A percentile compares a stretch with the other conserved stretches of the same genome.
These are phyloP conservation scores for Hycleus phaleratus DNA, from an alignment of 1,140 invertebrate genomes.

Conservation along the genomic window DNA sequence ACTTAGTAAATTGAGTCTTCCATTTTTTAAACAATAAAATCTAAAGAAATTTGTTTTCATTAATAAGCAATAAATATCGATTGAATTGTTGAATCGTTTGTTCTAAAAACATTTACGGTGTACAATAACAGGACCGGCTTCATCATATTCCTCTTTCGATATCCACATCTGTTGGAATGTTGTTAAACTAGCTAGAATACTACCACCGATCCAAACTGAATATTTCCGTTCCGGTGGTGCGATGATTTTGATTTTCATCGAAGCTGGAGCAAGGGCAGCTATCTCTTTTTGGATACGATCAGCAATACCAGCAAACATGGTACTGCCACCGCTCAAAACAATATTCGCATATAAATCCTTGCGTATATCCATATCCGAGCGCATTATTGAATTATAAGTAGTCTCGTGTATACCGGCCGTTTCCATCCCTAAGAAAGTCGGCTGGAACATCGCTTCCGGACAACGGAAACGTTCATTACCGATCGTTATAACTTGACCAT, in stretches of 20 bases:
- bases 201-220: slow-evolving; percentile 86
- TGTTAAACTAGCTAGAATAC: slow-evolving; percentile 75
- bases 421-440: slow-evolving; percentile 86
- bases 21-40: neutral
- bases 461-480: slow-evolving; percentile 92
- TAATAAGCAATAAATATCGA: no score
- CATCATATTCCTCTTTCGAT: slow-evolving; percentile 87
- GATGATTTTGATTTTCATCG: slow-evolving; percentile 92
- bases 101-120: slow-evolving; percentile 91
- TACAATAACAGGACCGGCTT: slow-evolving; percentile 85
- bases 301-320: slow-evolving; percentile 66
- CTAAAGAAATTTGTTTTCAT: neutral
- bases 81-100: no score
- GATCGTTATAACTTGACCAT: slow-evolving; percentile 75
- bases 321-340: slow-evolving; percentile 76
- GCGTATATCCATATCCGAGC: slow-evolving; percentile 85
- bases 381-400: slow-evolving; percentile 93
- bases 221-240: slow-evolving; percentile 88
- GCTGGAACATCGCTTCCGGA: slow-evolving; percentile 88
- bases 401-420: slow-evolving; percentile 86
- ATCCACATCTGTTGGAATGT: slow-evolving; percentile 88
- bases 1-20: neutral
- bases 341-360: slow-evolving; percentile 90
- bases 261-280: slow-evolving; percentile 65
- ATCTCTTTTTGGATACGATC: slow-evolving; percentile 82